These are phyloP conservation scores for Schlechtendalia chinensis DNA, from an alignment of 1,140 invertebrate species.

Conservation along the genomic window DNA sequence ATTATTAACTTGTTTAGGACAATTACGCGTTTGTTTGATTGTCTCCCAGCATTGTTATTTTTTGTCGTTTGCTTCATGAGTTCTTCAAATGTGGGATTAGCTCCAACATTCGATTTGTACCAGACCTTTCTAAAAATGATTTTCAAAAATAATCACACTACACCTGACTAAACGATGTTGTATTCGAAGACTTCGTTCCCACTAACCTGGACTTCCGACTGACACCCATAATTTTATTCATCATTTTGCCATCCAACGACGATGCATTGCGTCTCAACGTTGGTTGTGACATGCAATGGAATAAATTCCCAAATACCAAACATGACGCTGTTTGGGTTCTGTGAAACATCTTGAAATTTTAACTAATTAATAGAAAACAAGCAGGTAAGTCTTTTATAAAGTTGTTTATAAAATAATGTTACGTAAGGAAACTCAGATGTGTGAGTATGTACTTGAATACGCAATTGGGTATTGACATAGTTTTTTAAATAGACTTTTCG, in stretches of 20 bases:
- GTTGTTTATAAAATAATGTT: too few relatives aligned
- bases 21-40: conserved; percentile 57
- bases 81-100: conserved; percentile 29
- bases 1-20: conserved; percentile 78
- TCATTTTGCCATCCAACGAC: conserved; percentile 38
- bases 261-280: conserved; percentile 11
- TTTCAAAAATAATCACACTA: not conserved
- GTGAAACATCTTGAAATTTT: not conserved
- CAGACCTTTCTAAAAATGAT: conserved; percentile 29
- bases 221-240: conserved; percentile 44
- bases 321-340: not conserved
- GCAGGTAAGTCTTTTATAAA: too few relatives aligned
- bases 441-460: not conserved
- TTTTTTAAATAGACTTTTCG: conserved; percentile 8
- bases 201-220: conserved; percentile 17
- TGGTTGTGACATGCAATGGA: not conserved
- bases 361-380: not conserved
- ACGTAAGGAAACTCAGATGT: not conserved
- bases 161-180: not conserved
- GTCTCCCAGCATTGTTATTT: not conserved
- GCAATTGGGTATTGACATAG: not conserved
- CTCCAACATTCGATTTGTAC: conserved; percentile 33
- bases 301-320: not conserved
- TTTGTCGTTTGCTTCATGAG: conserved; percentile 13
- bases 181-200: not conserved